Evolutionary conservation across 2,113 vertebrate genomes (phyloP), one percentile per base, ranked within the genome.

Genomic region (Okapia johnstoni): DNA sequence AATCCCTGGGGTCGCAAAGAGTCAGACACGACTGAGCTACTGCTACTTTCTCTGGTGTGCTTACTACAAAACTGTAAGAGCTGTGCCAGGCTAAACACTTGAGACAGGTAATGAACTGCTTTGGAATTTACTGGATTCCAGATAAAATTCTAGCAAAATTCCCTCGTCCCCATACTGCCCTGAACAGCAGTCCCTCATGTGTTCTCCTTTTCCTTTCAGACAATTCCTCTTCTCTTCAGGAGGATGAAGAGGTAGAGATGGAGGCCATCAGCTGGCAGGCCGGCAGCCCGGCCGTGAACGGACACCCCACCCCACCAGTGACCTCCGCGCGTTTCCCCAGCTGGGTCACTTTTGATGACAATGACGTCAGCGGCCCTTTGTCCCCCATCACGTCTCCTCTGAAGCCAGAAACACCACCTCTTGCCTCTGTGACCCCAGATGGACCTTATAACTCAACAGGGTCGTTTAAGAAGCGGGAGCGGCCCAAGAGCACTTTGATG

Each of bases 311-410:
- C 40, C 97, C 97, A 10, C 97, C 98, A 85, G 88, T 50, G 91
- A 99, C 98, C 61, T 97, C 98, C 54, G 97, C 98, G 92, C 99
- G 98, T 55, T 99, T 99, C 90, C 99, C 99, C 83, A 99, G 98
- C 97, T 99, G 99, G 99, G 99, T 99, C 88, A 99, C 99, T 94
- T 99, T 99, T 97, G 99, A 99, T 83, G 99, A 99, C 96, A 99
- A 99, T 96, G 98, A 99, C 93, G 96, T 98, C 90, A 95, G 60
- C 84, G 97, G 96, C 85, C 92, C 97, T 97, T 95, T 97, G 89
- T 96, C 97, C 0, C 97, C 98, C n/a, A 93, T 97, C 95, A 95
- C 98, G 36, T 98, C 99, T 96, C 98, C 98, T 63, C 88, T 98
- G 73, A 99, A 98, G 96, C 90, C 93, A 70, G 97, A 98, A 61